Base-by-base conservation (phyloP, 2,113 vertebrate species). In the Sinocyclocheilus maitianheensis region DNA sequence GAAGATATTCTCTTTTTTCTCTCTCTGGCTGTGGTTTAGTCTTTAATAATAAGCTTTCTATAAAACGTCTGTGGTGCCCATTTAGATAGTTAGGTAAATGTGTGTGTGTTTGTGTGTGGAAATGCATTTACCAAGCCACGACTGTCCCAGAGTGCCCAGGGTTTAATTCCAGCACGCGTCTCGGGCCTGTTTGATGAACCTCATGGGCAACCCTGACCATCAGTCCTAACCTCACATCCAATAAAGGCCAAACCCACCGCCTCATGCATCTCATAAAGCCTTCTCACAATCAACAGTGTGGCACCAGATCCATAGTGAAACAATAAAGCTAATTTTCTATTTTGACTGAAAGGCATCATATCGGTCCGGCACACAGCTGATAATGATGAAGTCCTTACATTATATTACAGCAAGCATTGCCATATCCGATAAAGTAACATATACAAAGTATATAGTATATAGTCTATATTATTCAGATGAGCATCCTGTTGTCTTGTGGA, bases 201-300 rank as follows among this genome's bases (percentile, higher is more conserved):
- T 55, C 53, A 16, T 53, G 14, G 5, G 51, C 5, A 55, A 18
- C 51, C 77, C 62, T 69, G 60, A 43, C 30, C 51, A 55, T 20
- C 37, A 67, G 24, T 37, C 51, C 40, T 69, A 69, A 78, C 77
- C 77, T 85, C 83, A 75, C 53, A 83, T 58, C 6, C 48, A 85
- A 16, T 65, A 82, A 43, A 63, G 18, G 48, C 34, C 78, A 85
- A 84, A 77, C 1, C 72, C 83, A 65, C 30, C 6, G 10, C 65
- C 34, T 55, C 37, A 80, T 3, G 10, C 80, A 20, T 4, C 46
- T 14, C 22, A 20, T 67, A 13, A 51, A 46, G 18, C 67, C 6
- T 5, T 69, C 46, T 46, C 67, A 71, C 80, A 69, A 77, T 55
- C 14, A 79, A 58, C 48, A 67, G 30, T 30, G 22, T 51, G 53